Evolutionary conservation across 2,797 vertebrate genomes (phyloP).

Genomic region (Manis pentadactyla): DNA sequence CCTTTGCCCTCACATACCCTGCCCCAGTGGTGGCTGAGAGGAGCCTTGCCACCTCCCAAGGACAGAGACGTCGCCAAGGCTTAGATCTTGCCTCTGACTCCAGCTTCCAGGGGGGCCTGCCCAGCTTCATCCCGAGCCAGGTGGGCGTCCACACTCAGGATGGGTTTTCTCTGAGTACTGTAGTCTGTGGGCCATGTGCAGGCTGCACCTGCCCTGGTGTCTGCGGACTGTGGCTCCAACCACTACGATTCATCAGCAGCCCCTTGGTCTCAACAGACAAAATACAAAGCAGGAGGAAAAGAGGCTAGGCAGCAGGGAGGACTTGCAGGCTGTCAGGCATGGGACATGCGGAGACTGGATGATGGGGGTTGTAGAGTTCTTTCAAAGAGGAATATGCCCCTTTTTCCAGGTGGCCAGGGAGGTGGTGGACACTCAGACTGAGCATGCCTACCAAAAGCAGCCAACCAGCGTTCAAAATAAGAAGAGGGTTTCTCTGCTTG

Average conservation of each 20-base stretch:
- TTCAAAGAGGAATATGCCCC: background rate
- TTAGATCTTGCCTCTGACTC: background rate
- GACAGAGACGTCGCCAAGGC: background rate
- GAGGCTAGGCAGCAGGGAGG: background rate
- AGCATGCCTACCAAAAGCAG: slow-evolving; percentile 93
- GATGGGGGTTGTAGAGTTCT: background rate
- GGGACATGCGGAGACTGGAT: background rate
- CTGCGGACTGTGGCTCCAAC: background rate
- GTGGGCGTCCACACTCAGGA: background rate
- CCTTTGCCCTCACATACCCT: background rate
- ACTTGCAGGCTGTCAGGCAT: background rate
- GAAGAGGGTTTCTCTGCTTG: slow-evolving; percentile 81
- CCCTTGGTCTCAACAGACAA: background rate
- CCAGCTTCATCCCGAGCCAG: background rate
- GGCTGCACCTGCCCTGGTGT: background rate
- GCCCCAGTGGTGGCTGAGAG: background rate
- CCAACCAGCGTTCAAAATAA: slow-evolving; percentile 94
- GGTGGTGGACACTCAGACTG: slow-evolving; percentile 84
- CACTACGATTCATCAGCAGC: background rate
- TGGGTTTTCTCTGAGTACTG: background rate
- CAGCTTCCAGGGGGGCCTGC: background rate
- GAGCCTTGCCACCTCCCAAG: background rate
- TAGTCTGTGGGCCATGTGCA: background rate
- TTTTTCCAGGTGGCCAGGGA: background rate
- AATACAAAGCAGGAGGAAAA: background rate